A percentile compares a stretch with the other conserved stretches of the same genome.
These are phyloP conservation scores for Tetranychus urticae DNA, from an alignment of 1,140 invertebrate species.

Conservation along the genomic window DNA sequence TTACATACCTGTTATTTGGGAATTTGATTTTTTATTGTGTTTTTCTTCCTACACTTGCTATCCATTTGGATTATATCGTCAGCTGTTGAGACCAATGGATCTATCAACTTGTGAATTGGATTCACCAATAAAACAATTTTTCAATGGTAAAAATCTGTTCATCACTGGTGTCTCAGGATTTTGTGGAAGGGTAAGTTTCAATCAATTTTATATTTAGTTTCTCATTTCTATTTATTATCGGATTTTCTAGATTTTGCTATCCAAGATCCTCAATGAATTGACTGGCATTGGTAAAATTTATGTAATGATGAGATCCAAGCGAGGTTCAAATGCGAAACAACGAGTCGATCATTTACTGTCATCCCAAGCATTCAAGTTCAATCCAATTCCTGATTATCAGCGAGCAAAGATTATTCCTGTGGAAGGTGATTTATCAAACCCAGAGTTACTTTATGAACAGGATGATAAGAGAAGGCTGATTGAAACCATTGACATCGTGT, in stretches of 20 bases:
- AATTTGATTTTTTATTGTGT: no score
- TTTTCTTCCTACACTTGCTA: no score
- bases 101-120: neutral
- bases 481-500: slow-evolving; percentile 61
- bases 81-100: no score
- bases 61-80: no score
- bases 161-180: slow-evolving; percentile 38
- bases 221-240: neutral
- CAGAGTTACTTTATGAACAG: slow-evolving; percentile 56
- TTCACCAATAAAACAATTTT: slow-evolving; percentile 25
- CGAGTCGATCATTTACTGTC: slow-evolving; percentile 18
- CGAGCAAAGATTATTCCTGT: slow-evolving; percentile 57
- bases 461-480: slow-evolving; percentile 42
- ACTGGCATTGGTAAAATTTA: slow-evolving; percentile 21
- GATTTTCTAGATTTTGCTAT: slow-evolving; percentile 20
- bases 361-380: neutral
- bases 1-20: no score
- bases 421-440: slow-evolving; percentile 66
- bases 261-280: slow-evolving; percentile 25
- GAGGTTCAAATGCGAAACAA: slow-evolving; percentile 15
- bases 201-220: slow-evolving; percentile 18
- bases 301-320: slow-evolving; percentile 23
- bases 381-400: neutral
- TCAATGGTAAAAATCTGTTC: slow-evolving; percentile 39
- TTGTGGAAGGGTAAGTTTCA: slow-evolving; percentile 41